Base-by-base conservation (phyloP, 2,888 invertebrate species). In the Biston betularia region DNA sequence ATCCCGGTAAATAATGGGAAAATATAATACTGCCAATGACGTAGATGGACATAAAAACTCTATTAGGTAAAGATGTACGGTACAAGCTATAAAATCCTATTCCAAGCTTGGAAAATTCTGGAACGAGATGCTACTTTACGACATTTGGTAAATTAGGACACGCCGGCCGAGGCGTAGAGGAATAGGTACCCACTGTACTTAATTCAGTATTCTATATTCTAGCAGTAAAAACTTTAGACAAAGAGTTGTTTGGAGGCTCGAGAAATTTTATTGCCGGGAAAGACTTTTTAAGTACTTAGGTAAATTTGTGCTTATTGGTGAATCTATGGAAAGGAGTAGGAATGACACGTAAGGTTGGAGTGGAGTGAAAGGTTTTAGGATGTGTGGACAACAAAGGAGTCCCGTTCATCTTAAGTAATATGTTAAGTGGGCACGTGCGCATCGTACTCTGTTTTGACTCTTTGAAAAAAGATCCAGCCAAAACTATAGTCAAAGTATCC, bases 31-130 rank as follows among this genome's bases (percentile, higher is more conserved):
- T 35, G 9, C 50, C 50, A 53, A 56, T 45, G 46, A 62, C 48
- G 44, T 67, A 54, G 63, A 67, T 14, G 38, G 53, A 63, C 63
- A 59, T 67, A 63, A 67, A 65, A 67, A 44, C 57, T 71, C 65
- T 79, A 76, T 77, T 77, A 75, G 66, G 69, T 70, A 72, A 75
- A 76, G 72, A 76, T 69, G 76, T 72, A 67, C 73, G 70, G 71
- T 65, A 76, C 71, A 71, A 64, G 72, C 74, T 70, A 79, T 83
- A 82, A 82, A 82, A 82, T 73, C 69, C 71, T 70, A 77, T 80
- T 71, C 73, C 72, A 73, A 69, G 68, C 73, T 77, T 49, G 74
- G 72, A 69, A 79, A 77, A 79, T 78, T 79, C 77, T 69, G 73
- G 64, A 72, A 71, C 63, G 63, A 71, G 67, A 70, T 69, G 66